These are phyloP conservation scores for Drosophila pallidifrons DNA, from an alignment of 1,140 invertebrate species.

Conservation along the genomic window DNA sequence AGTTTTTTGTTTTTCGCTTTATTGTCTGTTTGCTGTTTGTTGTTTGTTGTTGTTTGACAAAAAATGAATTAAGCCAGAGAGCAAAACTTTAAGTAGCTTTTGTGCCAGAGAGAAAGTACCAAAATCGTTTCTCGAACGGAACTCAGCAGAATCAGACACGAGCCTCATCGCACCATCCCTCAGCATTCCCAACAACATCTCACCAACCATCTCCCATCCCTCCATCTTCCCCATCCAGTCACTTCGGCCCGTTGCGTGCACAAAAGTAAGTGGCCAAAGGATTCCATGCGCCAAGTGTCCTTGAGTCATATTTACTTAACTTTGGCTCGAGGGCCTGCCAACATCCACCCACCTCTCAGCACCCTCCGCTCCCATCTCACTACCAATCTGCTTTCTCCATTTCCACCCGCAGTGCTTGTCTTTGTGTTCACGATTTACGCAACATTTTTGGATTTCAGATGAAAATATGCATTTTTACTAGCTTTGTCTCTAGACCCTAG, in stretches of 20 bases:
- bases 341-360: neutral
- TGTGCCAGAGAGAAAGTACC: conserved; percentile 73
- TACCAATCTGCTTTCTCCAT: too few species aligned
- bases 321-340: conserved; percentile 61
- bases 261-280: conserved; percentile 75
- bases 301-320: conserved; percentile 82
- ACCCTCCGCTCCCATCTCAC: neutral
- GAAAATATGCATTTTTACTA: conserved; percentile 71
- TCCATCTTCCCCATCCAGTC: neutral
- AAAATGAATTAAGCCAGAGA: conserved; percentile 75
- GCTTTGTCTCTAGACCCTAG: neutral
- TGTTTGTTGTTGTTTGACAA: conserved; percentile 69
- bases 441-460: conserved; percentile 57
- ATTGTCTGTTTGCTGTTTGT: conserved; percentile 58
- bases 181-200: neutral
- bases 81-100: conserved; percentile 81
- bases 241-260: conserved; percentile 29
- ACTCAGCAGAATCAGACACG: conserved; percentile 26
- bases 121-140: conserved; percentile 73
- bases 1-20: conserved; percentile 56
- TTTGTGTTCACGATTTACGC: conserved; percentile 53
- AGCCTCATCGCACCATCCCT: neutral
- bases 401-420: conserved; percentile 5
- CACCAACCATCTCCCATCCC: neutral
- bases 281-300: conserved; percentile 73